Conservation (phyloP, 2,888 invertebrate genomes). For the Diaprepes abbreviatus region DNA sequence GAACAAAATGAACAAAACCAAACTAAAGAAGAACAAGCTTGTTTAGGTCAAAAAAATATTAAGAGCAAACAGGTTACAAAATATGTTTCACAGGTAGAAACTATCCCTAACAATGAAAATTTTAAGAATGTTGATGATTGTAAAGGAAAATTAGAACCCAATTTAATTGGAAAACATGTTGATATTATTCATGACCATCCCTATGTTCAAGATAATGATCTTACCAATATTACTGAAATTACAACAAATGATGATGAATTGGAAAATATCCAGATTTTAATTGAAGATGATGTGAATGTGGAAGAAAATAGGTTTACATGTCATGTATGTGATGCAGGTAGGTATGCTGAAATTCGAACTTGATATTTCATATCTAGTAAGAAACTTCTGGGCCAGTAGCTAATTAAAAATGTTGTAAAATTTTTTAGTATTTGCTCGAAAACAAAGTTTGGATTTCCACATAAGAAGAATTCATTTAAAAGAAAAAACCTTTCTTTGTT, state of each 20-base stretch:
- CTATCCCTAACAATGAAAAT: background rate
- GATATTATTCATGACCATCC: background rate
- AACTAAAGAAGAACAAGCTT: background rate
- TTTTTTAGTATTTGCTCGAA: background rate
- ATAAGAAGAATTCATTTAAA: conserved; percentile 8
- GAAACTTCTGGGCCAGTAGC: no score
- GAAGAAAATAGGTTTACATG: background rate
- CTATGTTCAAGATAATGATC: background rate
- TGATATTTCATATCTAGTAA: no score
- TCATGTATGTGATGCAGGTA: background rate
- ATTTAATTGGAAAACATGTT: background rate
- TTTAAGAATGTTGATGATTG: background rate
- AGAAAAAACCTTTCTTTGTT: conserved; percentile 6
- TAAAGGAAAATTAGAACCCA: background rate
- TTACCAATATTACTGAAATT: background rate
- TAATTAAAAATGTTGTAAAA: no score
- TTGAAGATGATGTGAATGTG: background rate
- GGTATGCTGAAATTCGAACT: no score
- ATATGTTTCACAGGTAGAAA: no score
- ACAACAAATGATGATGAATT: background rate
- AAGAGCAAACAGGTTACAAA: no score
- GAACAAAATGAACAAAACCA: background rate
- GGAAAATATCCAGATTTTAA: background rate
- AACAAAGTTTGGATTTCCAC: conserved; percentile 10
- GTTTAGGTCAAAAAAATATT: background rate